Evolutionary conservation across 2,888 invertebrate species (phyloP), one percentile per base, ranked within the genome.

Genomic region (Craniophora ligustri): DNA sequence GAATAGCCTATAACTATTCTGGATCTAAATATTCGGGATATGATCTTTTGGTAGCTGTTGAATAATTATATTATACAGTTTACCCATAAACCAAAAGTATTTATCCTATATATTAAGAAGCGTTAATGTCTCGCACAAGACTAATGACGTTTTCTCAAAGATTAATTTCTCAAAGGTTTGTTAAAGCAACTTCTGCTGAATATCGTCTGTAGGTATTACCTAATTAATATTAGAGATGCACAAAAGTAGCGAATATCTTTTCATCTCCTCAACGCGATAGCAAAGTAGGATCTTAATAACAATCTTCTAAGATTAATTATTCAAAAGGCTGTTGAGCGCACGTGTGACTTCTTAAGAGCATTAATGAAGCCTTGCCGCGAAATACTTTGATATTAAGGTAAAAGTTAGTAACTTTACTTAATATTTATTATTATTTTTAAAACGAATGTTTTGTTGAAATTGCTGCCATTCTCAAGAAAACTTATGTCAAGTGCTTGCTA

Each of bases 301-400:
- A 40, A 61, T 35, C 32, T 47, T 54, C 32, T 35, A 60, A 55
- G 67, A 50, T 67, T 47, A 55, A 63, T 53, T 51, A 62, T 53
- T 6, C 36, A 7, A 49, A 46, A 48, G 21, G 41, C 39, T 39
- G 56, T 46, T 61, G 36, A 41, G 62, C 61, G 53, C 67, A 67
- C 54, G 45, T 64, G 64, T 64, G 44, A 67, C 44, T 64, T 44
- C 67, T 63, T 44, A 55, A 62, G 35, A 67, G 35, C 47, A 44
- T 68, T 64, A 64, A 63, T 67, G 63, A 68, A 40, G 42, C 19
- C 23, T 63, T 67, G 47, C 54, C 42, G 44, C 54, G 47, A 32
- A 30, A 55, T 38, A 34, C 35, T 44, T 48, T n/a, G n/a, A n/a
- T n/a, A n/a, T n/a, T n/a, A n/a, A n/a, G n/a, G n/a, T n/a, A n/a